A percentile compares a stretch with the other conserved stretches of the same genome.
phyloP scores from a whole-genome alignment of 1,140 invertebrate species.

The Aricia agestis region DNA sequence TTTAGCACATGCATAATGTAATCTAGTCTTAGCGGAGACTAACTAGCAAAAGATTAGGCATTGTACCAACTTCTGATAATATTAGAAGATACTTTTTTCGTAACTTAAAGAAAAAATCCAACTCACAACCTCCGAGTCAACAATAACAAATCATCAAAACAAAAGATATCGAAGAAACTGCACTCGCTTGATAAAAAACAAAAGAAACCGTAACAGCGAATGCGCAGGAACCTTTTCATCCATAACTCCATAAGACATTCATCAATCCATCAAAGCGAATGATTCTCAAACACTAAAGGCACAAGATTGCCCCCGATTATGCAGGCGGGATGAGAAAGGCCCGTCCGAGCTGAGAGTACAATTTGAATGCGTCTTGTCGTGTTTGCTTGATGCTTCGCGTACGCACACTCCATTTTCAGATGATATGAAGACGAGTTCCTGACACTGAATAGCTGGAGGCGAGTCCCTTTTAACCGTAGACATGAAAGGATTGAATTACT shows the following conservation, averaged over 20 bases:
- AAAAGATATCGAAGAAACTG: too few relatives aligned
- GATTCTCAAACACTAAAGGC: constrained; percentile 5
- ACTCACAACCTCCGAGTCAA: too few relatives aligned
- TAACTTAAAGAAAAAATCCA: too few relatives aligned
- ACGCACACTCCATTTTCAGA: constrained; percentile 14
- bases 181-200: background rate
- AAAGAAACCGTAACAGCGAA: background rate
- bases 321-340: constrained; percentile 5
- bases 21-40: too few relatives aligned
- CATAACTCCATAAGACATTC: constrained; percentile 7
- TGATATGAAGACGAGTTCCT: constrained; percentile 10
- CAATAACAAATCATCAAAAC: too few relatives aligned
- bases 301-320: constrained; percentile 12
- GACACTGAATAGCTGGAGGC: constrained; percentile 7
- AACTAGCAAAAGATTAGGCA: too few relatives aligned
- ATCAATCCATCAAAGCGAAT: constrained; percentile 7
- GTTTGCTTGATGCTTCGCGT: constrained; percentile 1
- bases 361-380: constrained; percentile 12
- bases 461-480: background rate
- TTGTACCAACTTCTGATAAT: too few relatives aligned
- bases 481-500: constrained; percentile 14
- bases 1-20: too few relatives aligned
- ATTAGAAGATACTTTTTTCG: too few relatives aligned
- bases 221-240: background rate
- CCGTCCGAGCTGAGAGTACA: background rate